Conservation (phyloP, 2,888 invertebrate species). For the Andrena praecox region DNA sequence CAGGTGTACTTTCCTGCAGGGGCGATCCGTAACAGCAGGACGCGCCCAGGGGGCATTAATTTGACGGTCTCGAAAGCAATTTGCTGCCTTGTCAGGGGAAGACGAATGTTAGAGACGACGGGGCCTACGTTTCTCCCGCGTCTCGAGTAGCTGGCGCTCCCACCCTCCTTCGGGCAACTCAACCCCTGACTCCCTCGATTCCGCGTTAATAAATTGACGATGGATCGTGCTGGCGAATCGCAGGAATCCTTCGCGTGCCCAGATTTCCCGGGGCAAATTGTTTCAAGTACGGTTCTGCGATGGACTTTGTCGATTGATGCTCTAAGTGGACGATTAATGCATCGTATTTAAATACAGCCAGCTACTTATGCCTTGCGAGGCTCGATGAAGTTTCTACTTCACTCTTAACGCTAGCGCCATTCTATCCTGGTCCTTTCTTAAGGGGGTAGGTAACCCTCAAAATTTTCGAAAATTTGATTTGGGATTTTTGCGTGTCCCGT, state of each 20-base stretch:
- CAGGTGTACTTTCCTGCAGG: slow-evolving; percentile 51
- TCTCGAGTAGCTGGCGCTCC: slow-evolving; percentile 26
- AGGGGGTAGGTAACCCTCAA: too few relatives aligned
- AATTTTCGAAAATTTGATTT: too few relatives aligned
- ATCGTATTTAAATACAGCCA: neutral
- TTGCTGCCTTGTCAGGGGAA: slow-evolving; percentile 74
- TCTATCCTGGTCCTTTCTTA: too few relatives aligned
- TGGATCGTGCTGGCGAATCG: slow-evolving; percentile 27
- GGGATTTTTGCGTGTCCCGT: too few relatives aligned
- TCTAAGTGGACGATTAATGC: slow-evolving; percentile 8
- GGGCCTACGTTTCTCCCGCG: slow-evolving; percentile 43
- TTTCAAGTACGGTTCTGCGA: neutral
- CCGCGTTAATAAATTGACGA: slow-evolving; percentile 60
- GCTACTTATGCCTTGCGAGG: neutral
- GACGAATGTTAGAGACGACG: slow-evolving; percentile 70
- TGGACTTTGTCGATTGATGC: neutral
- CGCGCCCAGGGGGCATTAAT: slow-evolving; percentile 64
- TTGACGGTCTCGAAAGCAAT: slow-evolving; percentile 74
- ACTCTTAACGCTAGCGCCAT: too few relatives aligned
- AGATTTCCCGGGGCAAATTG: slow-evolving; percentile 9
- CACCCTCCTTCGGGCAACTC: slow-evolving; percentile 24
- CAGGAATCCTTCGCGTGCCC: slow-evolving; percentile 22
- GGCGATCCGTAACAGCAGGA: slow-evolving; percentile 52
- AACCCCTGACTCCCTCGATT: slow-evolving; percentile 20
- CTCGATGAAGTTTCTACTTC: too few relatives aligned